phyloP scores from a whole-genome alignment of 2,797 vertebrate genomes.

The Uromys caudimaculatus region DNA sequence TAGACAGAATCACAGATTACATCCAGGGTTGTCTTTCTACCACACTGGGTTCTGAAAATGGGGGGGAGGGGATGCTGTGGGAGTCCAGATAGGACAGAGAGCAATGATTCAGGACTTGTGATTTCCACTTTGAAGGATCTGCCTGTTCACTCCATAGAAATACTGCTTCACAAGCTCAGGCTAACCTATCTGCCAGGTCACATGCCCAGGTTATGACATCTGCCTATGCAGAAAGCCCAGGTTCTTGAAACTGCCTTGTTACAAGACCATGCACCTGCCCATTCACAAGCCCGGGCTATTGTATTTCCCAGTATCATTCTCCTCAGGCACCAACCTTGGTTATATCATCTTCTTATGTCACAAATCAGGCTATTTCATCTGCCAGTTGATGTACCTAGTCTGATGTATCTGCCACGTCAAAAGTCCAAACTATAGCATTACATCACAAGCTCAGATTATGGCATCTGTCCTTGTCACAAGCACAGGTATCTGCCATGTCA shows the following conservation, averaged over 20 bases:
- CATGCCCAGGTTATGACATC: neutral
- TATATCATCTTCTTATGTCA: neutral
- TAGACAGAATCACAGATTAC: accelerated
- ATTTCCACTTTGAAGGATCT: neutral
- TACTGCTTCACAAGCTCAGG: neutral
- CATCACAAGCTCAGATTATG: neutral
- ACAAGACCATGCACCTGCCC: neutral
- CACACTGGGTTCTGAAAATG: neutral
- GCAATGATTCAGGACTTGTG: accelerated
- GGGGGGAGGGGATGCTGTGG: accelerated
- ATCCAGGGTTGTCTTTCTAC: accelerated
- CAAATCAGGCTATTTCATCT: neutral
- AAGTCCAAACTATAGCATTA: neutral
- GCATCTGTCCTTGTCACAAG: neutral
- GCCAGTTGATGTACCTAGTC: neutral
- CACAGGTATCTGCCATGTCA: neutral
- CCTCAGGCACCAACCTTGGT: too few relatives aligned
- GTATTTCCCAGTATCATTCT: neutral
- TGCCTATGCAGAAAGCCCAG: neutral
- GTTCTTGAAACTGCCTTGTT: neutral
- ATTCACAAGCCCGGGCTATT: neutral
- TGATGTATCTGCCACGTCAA: neutral
- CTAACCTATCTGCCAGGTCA: neutral
- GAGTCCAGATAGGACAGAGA: accelerated
- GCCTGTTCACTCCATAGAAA: neutral